A percentile compares a stretch with the other conserved stretches of the same genome.
These are phyloP conservation scores for Luidia sarsii DNA, from an alignment of 53 echinoderm and acorn worm genomes.

Conservation along the genomic window DNA sequence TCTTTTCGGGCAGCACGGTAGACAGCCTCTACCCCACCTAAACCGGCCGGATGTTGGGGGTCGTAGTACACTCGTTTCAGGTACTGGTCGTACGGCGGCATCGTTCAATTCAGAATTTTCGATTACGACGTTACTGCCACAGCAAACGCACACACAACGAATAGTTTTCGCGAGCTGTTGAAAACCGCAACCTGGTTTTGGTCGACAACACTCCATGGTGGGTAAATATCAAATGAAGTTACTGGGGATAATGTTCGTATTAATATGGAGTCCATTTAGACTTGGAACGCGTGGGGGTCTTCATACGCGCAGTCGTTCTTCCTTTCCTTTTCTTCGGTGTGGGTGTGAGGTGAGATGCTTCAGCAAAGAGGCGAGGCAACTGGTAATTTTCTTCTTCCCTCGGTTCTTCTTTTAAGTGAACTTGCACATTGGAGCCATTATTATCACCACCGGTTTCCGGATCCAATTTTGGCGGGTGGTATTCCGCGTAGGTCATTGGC, in stretches of 20 bases:
- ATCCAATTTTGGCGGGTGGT: not conserved
- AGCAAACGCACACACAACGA: constrained; percentile 48
- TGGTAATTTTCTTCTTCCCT: not conserved
- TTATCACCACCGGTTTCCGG: not conserved
- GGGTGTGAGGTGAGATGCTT: constrained; percentile 21
- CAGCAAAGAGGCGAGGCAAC: constrained; percentile 23
- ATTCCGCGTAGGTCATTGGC: not conserved
- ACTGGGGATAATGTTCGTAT: not conserved
- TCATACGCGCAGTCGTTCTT: no score
- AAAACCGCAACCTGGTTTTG: not conserved
- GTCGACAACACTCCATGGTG: constrained; percentile 64
- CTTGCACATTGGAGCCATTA: not conserved
- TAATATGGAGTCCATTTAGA: no score
- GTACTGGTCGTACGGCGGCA: constrained; percentile 17
- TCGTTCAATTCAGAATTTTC: not conserved
- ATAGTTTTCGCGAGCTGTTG: not conserved
- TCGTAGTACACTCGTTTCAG: no score
- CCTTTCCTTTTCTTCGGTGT: not conserved
- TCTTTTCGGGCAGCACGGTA: constrained; percentile 22
- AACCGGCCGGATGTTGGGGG: no score
- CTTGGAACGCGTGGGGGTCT: not conserved
- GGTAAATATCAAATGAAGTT: not conserved
- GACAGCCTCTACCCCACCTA: constrained; percentile 39
- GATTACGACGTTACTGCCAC: constrained; percentile 30
- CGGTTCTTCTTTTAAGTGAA: not conserved